Percentiles rank a stretch among this genome's conserved stretches.
These are phyloP conservation scores for Gymnothorax javanicus DNA, from an alignment of 2,797 vertebrate species.

Conservation along the genomic window DNA sequence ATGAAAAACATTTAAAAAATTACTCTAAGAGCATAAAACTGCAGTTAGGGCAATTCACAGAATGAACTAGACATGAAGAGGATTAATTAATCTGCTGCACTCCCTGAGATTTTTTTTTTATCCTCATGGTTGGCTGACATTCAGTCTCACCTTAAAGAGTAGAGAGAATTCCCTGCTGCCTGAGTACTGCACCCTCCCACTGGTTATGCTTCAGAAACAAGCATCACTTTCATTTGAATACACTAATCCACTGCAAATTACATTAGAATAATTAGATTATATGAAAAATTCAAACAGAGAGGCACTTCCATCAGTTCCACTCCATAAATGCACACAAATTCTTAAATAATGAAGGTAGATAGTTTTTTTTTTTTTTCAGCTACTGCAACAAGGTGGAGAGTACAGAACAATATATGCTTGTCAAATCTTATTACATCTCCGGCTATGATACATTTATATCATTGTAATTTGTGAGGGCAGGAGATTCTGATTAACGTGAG, in stretches of 20 bases:
- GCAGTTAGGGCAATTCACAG: background rate
- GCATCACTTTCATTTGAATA: background rate
- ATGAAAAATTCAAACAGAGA: conserved; percentile 5
- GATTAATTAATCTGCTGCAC: background rate
- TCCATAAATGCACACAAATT: background rate
- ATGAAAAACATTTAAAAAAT: background rate
- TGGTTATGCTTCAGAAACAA: background rate
- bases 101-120: background rate
- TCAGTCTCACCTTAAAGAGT: background rate
- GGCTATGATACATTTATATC: background rate
- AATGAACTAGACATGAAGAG: too few species aligned
- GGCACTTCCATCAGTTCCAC: background rate
- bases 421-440: background rate
- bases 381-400: background rate
- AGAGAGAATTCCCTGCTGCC: background rate
- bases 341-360: background rate
- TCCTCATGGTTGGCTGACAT: background rate
- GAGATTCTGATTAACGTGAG: background rate
- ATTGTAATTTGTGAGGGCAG: background rate
- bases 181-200: background rate
- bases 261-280: conserved; percentile 10
- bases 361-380: background rate
- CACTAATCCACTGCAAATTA: conserved; percentile 1
- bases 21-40: background rate
- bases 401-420: background rate